Conservation (phyloP, 2,797 vertebrate species). For the Arremon aurantiirostris region DNA sequence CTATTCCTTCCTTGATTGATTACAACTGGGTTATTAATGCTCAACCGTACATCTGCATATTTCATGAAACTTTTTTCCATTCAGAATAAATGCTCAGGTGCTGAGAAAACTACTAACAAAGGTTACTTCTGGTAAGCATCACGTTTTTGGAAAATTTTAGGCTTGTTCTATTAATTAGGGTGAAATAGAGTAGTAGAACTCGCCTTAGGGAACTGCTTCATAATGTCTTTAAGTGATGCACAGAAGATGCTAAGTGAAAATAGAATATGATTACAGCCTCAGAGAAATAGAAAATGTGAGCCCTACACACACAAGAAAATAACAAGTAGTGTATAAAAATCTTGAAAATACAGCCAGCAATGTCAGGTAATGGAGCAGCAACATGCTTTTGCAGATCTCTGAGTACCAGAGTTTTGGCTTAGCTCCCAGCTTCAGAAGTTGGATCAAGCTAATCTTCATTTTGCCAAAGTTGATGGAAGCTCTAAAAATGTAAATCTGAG, state of each 20-base stretch:
- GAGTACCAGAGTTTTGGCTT: constrained; percentile 65
- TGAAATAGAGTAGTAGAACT: neutral
- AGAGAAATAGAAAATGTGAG: neutral
- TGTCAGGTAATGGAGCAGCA: constrained; percentile 71
- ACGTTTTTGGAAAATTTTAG: neutral
- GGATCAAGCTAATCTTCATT: constrained; percentile 56
- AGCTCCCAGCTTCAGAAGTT: constrained; percentile 71
- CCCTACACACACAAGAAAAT: constrained; percentile 41
- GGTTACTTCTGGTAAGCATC: neutral
- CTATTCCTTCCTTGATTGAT: neutral
- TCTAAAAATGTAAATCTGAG: constrained; percentile 60
- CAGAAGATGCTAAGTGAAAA: constrained; percentile 23
- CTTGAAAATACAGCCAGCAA: constrained; percentile 60
- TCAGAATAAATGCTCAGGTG: constrained; percentile 14
- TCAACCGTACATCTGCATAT: neutral
- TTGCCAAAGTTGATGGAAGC: constrained; percentile 70
- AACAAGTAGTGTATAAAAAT: constrained; percentile 39
- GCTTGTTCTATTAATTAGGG: constrained; percentile 40
- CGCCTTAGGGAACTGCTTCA: neutral
- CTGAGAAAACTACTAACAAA: constrained; percentile 24
- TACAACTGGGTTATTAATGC: neutral
- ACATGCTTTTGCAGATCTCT: constrained; percentile 62
- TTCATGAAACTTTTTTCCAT: neutral
- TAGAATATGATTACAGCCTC: neutral
- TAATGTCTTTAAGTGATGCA: neutral